A percentile compares a stretch with the other conserved stretches of the same genome.
These are phyloP conservation scores for Drosophila pruinosa DNA, from an alignment of 1,140 invertebrate genomes.

Conservation along the genomic window DNA sequence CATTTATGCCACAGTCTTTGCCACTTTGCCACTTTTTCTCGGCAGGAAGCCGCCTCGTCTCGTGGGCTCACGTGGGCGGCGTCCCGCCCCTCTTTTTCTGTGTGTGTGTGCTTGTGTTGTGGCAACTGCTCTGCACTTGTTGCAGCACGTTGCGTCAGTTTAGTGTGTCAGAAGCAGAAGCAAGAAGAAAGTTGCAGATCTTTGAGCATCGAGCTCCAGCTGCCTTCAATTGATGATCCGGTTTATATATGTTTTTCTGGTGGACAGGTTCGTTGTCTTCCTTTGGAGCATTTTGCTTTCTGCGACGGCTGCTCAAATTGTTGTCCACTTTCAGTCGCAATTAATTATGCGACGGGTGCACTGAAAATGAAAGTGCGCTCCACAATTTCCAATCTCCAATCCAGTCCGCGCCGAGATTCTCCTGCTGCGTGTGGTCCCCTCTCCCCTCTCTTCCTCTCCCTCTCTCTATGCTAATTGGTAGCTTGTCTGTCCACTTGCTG, in stretches of 20 bases:
- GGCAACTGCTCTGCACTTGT: conserved; percentile 53
- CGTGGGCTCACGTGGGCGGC: conserved; percentile 41
- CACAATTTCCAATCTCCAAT: conserved; percentile 18
- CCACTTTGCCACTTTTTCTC: conserved; percentile 41
- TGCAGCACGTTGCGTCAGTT: conserved; percentile 76
- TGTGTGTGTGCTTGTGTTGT: conserved; percentile 17
- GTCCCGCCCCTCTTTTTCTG: not conserved
- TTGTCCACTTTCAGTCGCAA: conserved; percentile 79
- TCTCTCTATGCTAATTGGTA: not conserved
- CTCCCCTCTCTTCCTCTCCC: not conserved
- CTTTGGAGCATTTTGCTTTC: conserved; percentile 68
- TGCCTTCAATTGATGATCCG: conserved; percentile 57
- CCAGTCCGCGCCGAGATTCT: not conserved
- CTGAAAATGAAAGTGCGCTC: conserved; percentile 76
- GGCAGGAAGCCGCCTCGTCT: conserved; percentile 54
- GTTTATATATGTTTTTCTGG: conserved; percentile 44
- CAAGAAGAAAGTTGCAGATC: conserved; percentile 77
- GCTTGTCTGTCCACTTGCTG: conserved; percentile 7
- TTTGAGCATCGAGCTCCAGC: conserved; percentile 3
- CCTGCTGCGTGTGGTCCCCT: conserved; percentile 11
- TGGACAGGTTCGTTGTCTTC: conserved; percentile 63
- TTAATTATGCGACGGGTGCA: conserved; percentile 69
- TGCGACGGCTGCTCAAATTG: conserved; percentile 64
- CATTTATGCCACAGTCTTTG: conserved; percentile 57
- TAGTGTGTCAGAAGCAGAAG: conserved; percentile 72